Conservation (phyloP, 2,113 vertebrate species). For the Anhinga anhinga region DNA sequence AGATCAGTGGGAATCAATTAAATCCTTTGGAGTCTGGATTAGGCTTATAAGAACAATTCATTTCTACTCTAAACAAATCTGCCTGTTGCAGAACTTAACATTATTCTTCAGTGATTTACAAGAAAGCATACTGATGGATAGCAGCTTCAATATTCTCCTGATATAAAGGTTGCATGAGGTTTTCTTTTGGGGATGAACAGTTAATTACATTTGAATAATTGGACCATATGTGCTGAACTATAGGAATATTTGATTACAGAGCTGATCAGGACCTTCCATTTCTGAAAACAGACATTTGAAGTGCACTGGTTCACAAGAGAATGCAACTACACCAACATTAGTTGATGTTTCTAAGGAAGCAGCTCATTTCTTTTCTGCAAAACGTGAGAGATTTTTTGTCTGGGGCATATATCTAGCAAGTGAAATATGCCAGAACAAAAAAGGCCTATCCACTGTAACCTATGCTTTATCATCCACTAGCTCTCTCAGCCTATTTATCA, state of each 20-base stretch:
- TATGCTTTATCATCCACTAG: background rate
- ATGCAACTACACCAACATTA: background rate
- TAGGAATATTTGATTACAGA: background rate
- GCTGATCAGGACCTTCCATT: background rate
- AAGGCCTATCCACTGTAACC: background rate
- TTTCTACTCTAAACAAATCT: background rate
- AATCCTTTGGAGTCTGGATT: background rate
- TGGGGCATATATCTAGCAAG: background rate
- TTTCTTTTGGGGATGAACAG: background rate
- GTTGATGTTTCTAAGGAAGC: background rate
- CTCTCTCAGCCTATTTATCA: background rate
- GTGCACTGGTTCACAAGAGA: background rate
- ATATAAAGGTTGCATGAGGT: background rate
- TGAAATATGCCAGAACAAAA: background rate
- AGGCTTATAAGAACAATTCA: background rate
- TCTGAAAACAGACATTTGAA: background rate
- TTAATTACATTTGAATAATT: background rate
- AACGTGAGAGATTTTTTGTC: background rate
- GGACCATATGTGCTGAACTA: background rate
- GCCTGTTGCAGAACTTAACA: background rate
- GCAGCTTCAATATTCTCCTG: background rate
- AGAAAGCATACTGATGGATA: background rate
- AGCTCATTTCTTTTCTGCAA: background rate
- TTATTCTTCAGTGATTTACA: background rate
- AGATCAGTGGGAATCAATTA: background rate